Evolutionary conservation across 2,113 vertebrate genomes (phyloP), one percentile per base, ranked within the genome.

Genomic region (Catharus fuscescens): DNA sequence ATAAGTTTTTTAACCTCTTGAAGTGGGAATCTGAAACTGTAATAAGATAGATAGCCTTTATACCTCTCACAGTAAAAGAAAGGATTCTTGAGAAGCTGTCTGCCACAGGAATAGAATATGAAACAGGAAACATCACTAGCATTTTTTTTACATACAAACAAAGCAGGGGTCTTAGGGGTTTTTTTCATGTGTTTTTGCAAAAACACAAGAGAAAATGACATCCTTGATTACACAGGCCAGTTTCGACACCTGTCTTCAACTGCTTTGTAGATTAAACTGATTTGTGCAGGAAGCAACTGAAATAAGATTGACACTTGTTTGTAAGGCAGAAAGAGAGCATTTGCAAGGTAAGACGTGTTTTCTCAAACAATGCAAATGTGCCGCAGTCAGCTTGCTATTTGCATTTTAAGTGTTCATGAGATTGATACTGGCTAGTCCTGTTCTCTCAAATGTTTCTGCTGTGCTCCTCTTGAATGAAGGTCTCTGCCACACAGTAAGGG

Each of bases 121-220:
- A 38, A 76, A 36, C 18, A 53, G 9, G 18, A 71, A 90, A 42
- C 12, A 52, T 38, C 31, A 80, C 9, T 10, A 78, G 29, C 11
- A 5, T 48, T 18, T 67, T 89, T 67, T 86, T 90, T 54, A 19
- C 9, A 44, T 47, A 34, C 10, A 25, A 48, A 28, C 14, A 32
- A 40, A 67, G 13, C 26, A 6, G 19, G 3, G 1, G 6, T 42
- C 40, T 32, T 31, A 11, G 6, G 40, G 12, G 0, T 1, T 8
- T n/a, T 69, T 48, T 79, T 48, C 12, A 52, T 14, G 2, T 42
- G 9, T 48, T 81, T 81, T 70, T 62, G 40, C 52, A 53, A 61
- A 85, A 32, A 8, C 15, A 18, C 10, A 70, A 48, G 26, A 50
- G 12, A 88, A 90, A 74, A 67, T 18, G 0, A 23, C 14, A 29